Conservation (phyloP, 2,888 invertebrate genomes). For the Drymonia ruficornis region DNA sequence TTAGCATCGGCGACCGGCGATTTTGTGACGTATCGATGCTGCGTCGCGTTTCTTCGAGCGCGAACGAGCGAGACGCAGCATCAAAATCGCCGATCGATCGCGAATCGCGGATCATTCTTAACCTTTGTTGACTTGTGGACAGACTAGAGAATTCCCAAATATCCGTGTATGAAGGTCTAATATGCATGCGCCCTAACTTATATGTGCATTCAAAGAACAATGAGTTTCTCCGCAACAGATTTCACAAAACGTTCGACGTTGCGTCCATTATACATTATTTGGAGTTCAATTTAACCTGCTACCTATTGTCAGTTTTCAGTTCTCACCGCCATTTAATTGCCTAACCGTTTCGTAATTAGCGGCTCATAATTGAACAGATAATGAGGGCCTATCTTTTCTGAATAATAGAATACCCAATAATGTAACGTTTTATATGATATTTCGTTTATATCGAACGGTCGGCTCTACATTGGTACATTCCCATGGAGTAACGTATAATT, state of each 20-base stretch:
- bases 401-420: conserved; percentile 64
- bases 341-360: conserved; percentile 74
- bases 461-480: conserved; percentile 44
- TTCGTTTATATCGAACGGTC: conserved; percentile 45
- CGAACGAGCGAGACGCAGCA: too few species aligned
- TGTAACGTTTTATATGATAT: conserved; percentile 44
- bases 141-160: too few species aligned
- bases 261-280: conserved; percentile 51
- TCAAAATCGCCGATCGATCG: too few species aligned
- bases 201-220: conserved; percentile 44
- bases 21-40: too few species aligned
- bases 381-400: conserved; percentile 64
- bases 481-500: conserved; percentile 60
- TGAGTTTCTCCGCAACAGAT: conserved; percentile 46
- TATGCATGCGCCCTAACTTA: not conserved
- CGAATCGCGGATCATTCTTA: too few species aligned
- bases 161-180: not conserved
- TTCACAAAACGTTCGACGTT: conserved; percentile 53
- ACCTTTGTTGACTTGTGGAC: too few species aligned
- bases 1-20: too few species aligned
- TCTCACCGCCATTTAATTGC: conserved; percentile 79
- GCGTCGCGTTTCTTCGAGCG: too few species aligned
- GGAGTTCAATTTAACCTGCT: conserved; percentile 60
- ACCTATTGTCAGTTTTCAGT: conserved; percentile 75
- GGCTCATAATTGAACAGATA: conserved; percentile 74